phyloP scores from a whole-genome alignment of 2,113 vertebrate species.

The Rafetus swinhoei region DNA sequence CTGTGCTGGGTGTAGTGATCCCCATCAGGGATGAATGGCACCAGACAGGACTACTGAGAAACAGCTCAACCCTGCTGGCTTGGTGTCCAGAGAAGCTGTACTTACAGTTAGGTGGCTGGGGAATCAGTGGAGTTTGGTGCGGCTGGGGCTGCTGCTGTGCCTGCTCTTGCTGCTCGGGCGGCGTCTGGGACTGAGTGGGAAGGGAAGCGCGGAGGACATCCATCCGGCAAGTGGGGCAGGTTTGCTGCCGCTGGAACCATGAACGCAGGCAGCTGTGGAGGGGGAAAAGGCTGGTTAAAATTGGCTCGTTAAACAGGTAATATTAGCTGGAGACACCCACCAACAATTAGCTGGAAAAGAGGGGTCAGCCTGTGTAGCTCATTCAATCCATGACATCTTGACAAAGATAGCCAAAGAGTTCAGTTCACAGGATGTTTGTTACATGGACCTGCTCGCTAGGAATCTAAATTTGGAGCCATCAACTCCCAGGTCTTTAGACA shows the following conservation, averaged over 20 bases:
- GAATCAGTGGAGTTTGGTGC: constrained; percentile 73
- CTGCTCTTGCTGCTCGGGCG: constrained; percentile 75
- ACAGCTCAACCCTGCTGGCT: accelerated
- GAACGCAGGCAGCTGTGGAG: constrained; percentile 91
- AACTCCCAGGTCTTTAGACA: not conserved
- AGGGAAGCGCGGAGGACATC: constrained; percentile 90
- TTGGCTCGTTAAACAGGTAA: not conserved
- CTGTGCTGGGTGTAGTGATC: not conserved
- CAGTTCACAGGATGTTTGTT: not conserved
- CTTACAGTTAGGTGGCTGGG: constrained; percentile 87
- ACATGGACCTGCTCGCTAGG: not conserved
- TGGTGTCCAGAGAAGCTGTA: not conserved
- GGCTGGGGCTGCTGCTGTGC: constrained; percentile 69
- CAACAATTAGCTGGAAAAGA: not conserved
- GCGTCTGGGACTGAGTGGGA: constrained; percentile 82
- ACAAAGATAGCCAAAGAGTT: not conserved
- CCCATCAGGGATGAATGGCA: not conserved
- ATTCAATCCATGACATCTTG: not conserved
- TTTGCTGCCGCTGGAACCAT: constrained; percentile 98
- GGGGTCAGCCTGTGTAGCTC: not conserved
- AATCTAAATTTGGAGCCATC: not conserved
- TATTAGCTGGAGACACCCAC: not conserved
- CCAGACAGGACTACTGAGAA: not conserved
- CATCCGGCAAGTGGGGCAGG: constrained; percentile 96
- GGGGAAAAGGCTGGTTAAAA: not conserved